Evolutionary conservation across 2,888 invertebrate genomes (phyloP), one percentile per base, ranked within the genome.

Genomic region (Cantharis rufa): DNA sequence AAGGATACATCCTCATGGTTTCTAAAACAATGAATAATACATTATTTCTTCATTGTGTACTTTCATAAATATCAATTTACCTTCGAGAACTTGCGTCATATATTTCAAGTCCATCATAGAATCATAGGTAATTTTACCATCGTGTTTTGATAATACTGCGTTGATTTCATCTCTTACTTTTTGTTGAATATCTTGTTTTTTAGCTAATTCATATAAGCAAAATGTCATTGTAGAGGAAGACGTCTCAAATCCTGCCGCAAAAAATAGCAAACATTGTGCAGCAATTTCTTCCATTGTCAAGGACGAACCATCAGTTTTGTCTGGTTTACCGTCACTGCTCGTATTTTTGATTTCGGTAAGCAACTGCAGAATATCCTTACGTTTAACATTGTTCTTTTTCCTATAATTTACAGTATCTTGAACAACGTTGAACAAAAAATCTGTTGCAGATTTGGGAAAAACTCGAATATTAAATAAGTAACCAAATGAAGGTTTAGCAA

Each of bases 361-460:
- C 3, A 32, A 1, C 32, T 32, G 32, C 3, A 11, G 32, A 32
- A 32, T 13, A 32, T 32, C 32, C 13, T 32, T 32, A 32, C 32
- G n/a, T 15, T 69, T 15, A 64, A 64, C n/a, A 3, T 64, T 80
- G 71, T 78, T 48, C 13, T 15, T 79, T 63, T 66, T 66, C 70
- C 73, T 11, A 69, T 32, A 69, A 62, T 69, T 62, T 10, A 15
- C 64, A 10, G 74, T 69, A 11, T 64, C 64, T 13, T 13, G 3
- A 13, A 32, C 13, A 13, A 32, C 13, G 7, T 64, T 64, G 2
- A 64, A 13, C 13, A 64, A 21, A 13, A 64, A 64, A 10, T 64
- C 18, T 0, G 11, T 13, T 2, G 15, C 21, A 13, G 13, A 13
- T 64, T 64, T 64, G 13, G 64, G 64, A 18, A 24, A 10, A 7